phyloP scores from a whole-genome alignment of 2,113 vertebrate species.

The Cervus canadensis region DNA sequence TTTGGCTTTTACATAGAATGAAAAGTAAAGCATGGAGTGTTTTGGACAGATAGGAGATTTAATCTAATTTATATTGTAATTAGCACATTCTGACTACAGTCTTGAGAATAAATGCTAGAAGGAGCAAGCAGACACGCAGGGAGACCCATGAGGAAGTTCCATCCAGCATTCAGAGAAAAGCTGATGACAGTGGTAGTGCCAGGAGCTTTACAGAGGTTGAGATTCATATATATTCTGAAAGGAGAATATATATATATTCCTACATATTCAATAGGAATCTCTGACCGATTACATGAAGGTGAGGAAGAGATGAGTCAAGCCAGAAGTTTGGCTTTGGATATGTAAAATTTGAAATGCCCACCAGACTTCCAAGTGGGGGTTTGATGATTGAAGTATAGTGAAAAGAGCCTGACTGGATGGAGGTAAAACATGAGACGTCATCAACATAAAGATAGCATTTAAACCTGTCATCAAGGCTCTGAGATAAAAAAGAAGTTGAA shows the following conservation, averaged over 20 bases:
- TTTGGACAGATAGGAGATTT: neutral
- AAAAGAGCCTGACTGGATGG: neutral
- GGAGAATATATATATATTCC: neutral
- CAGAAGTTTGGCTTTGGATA: neutral
- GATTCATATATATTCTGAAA: neutral
- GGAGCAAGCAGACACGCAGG: neutral
- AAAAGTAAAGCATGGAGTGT: neutral
- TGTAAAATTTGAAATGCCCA: conserved; percentile 8
- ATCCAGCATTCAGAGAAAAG: neutral
- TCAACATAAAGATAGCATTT: neutral
- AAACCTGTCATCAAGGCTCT: neutral
- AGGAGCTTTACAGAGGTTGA: neutral
- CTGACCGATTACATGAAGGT: neutral
- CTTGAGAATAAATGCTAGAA: neutral
- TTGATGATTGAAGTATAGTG: neutral
- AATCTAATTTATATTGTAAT: neutral
- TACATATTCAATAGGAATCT: neutral
- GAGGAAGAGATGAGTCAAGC: neutral
- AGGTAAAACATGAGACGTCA: neutral
- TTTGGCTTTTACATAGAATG: neutral
- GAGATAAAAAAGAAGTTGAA: neutral
- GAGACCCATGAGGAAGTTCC: neutral
- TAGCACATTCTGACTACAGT: neutral
- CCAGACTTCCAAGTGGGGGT: neutral
- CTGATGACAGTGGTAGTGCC: neutral